Evolutionary conservation across 2,797 vertebrate genomes (phyloP).

Genomic region (Selene dorsalis): DNA sequence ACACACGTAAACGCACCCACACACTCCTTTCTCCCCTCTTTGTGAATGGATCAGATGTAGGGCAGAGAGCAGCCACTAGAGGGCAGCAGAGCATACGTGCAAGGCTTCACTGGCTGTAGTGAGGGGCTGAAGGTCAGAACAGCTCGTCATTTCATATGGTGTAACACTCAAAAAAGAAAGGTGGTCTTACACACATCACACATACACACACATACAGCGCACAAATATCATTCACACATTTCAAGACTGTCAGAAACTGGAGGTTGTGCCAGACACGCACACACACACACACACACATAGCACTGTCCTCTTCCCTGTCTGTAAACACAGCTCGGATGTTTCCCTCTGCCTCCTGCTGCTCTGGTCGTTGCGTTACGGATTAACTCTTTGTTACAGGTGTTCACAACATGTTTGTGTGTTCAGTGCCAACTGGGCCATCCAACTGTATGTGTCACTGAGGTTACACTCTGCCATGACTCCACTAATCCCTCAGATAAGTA

Average conservation of each 20-base stretch:
- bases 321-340: slow-evolving; percentile 13
- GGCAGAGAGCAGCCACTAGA: slow-evolving; percentile 58
- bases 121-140: slow-evolving; percentile 40
- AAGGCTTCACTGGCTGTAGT: background rate
- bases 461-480: slow-evolving; percentile 24
- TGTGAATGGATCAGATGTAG: slow-evolving; percentile 33
- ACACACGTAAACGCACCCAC: background rate
- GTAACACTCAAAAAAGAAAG: background rate
- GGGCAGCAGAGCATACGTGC: slow-evolving; percentile 68
- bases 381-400: slow-evolving; percentile 62
- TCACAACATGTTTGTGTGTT: slow-evolving; percentile 61
- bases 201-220: slow-evolving; percentile 20
- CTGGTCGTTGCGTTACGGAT: slow-evolving; percentile 52
- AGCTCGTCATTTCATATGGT: slow-evolving; percentile 11
- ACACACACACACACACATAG: background rate
- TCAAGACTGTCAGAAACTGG: slow-evolving; percentile 37
- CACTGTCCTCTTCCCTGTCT: background rate
- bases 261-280: slow-evolving; percentile 37
- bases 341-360: slow-evolving; percentile 39
- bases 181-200: background rate
- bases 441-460: slow-evolving; percentile 38
- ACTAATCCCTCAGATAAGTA: slow-evolving; percentile 53
- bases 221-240: slow-evolving; percentile 57
- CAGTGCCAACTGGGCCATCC: slow-evolving; percentile 65
- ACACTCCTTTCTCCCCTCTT: background rate